A percentile compares a stretch with the other conserved stretches of the same genome.
These are phyloP conservation scores for Hephaestus fuliginosus DNA, from an alignment of 2,797 vertebrate genomes.

Conservation along the genomic window DNA sequence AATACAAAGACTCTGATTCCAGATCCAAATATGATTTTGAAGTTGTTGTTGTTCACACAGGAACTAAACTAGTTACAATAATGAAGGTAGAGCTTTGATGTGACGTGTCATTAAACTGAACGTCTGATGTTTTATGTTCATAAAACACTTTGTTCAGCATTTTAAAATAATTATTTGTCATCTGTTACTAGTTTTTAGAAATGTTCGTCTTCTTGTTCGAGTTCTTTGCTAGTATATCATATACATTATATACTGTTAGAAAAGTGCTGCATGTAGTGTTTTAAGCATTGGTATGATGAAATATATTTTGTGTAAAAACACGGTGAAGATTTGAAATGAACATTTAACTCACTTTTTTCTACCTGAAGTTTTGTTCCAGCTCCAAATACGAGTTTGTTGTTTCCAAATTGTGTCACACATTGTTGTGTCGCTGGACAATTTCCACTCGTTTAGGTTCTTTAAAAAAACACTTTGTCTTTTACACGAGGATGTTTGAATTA, in stretches of 20 bases:
- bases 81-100: neutral
- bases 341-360: conserved; percentile 1
- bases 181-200: neutral
- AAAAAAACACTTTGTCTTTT: neutral
- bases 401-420: conserved; percentile 7
- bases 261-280: too few relatives aligned
- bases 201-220: too few relatives aligned
- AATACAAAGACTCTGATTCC: neutral
- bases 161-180: neutral
- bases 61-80: conserved; percentile 2
- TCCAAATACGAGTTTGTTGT: conserved; percentile 16
- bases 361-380: conserved; percentile 15
- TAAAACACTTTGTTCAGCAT: neutral
- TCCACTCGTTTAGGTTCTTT: neutral
- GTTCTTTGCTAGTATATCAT: too few relatives aligned
- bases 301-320: too few relatives aligned
- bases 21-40: conserved; percentile 5
- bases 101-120: neutral
- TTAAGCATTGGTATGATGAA: too few relatives aligned
- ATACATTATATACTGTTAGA: too few relatives aligned
- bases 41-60: conserved; percentile 43
- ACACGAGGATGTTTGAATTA: neutral
- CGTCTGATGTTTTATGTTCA: neutral
- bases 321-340: too few relatives aligned
- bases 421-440: neutral